A percentile compares a stretch with the other conserved stretches of the same genome.
These are phyloP conservation scores for Ochotona princeps DNA, from an alignment of 2,113 vertebrate species.

Conservation along the genomic window DNA sequence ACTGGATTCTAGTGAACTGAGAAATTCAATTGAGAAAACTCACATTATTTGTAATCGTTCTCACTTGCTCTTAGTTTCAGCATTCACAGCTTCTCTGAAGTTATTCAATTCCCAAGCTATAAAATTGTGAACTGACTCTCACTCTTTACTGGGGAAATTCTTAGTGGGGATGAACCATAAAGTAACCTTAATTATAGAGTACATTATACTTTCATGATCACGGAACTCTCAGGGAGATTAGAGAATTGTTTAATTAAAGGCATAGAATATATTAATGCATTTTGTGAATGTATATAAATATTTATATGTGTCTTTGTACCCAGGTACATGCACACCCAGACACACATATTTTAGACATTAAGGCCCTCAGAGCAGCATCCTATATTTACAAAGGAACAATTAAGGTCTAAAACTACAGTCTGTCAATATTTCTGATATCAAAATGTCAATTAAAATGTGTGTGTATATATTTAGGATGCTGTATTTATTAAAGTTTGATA, in stretches of 20 bases:
- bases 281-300: background rate
- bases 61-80: background rate
- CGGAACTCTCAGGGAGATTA: background rate
- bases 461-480: background rate
- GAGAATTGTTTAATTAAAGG: background rate
- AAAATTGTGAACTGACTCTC: background rate
- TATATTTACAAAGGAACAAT: background rate
- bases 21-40: background rate
- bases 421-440: constrained; percentile 1
- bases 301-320: background rate
- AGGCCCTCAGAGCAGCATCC: background rate
- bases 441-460: background rate
- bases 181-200: background rate
- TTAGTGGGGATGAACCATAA: background rate
- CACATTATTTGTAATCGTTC: background rate
- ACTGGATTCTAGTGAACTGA: background rate
- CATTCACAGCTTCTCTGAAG: background rate
- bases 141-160: background rate
- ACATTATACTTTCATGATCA: background rate
- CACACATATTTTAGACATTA: background rate
- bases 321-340: background rate
- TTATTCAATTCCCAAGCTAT: background rate
- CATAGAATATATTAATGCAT: background rate
- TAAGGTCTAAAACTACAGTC: background rate
- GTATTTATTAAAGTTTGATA: background rate